These are phyloP conservation scores for Prionailurus viverrinus DNA, from an alignment of 2,113 vertebrate genomes.

Conservation along the genomic window DNA sequence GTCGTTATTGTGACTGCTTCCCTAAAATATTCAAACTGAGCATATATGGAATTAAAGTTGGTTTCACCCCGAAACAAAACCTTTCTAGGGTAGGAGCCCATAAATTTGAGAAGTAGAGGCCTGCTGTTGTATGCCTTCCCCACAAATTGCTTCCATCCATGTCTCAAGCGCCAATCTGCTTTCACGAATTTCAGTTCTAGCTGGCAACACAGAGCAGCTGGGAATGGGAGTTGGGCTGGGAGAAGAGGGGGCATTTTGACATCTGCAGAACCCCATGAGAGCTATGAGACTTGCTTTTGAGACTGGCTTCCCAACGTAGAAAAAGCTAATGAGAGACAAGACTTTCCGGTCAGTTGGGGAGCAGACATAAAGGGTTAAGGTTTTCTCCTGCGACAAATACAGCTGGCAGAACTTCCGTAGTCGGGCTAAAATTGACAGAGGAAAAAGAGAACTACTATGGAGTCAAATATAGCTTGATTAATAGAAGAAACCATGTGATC, in stretches of 20 bases:
- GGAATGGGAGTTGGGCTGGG: neutral
- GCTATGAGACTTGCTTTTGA: conserved; percentile 25
- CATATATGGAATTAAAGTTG: conserved; percentile 53
- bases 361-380: neutral
- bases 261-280: conserved; percentile 18
- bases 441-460: neutral
- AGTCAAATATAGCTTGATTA: neutral
- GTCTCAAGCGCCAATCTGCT: conserved; percentile 59
- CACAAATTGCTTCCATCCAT: conserved; percentile 49
- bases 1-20: conserved; percentile 63
- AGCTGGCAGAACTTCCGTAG: conserved; percentile 40
- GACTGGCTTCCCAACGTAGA: neutral
- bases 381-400: conserved; percentile 29
- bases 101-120: conserved; percentile 6
- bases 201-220: conserved; percentile 46
- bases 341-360: conserved; percentile 11
- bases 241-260: conserved; percentile 7
- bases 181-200: conserved; percentile 64
- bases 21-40: conserved; percentile 55
- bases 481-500: neutral
- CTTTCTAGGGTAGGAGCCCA: neutral
- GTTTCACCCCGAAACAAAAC: conserved; percentile 50
- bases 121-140: conserved; percentile 33
- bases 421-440: neutral
- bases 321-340: neutral